These are phyloP conservation scores for Sisyra terminalis DNA, from an alignment of 2,888 invertebrate genomes.

Conservation along the genomic window DNA sequence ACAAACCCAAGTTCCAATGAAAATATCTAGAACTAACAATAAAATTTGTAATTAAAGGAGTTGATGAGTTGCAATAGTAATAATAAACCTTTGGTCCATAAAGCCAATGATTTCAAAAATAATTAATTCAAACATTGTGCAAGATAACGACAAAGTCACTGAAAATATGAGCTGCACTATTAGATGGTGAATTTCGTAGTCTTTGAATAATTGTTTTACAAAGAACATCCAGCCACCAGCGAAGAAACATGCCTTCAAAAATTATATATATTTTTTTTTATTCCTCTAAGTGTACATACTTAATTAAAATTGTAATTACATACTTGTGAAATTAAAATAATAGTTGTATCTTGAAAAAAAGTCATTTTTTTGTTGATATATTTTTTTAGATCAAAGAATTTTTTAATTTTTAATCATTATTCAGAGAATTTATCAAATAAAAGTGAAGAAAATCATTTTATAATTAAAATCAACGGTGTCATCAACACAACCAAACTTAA, in stretches of 20 bases:
- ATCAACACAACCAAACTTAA: too few relatives aligned
- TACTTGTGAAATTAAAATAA: constrained; percentile 71
- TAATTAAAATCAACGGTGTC: too few relatives aligned
- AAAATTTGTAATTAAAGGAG: constrained; percentile 9
- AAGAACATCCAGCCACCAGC: constrained; percentile 97
- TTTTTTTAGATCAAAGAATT: neutral
- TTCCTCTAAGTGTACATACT: too few relatives aligned
- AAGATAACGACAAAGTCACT: constrained; percentile 86
- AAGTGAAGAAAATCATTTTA: neutral
- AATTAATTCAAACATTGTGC: constrained; percentile 97
- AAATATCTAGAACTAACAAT: constrained; percentile 69
- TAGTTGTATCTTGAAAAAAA: constrained; percentile 67
- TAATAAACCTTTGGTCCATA: constrained; percentile 63
- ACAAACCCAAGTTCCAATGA: constrained; percentile 90
- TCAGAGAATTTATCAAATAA: neutral
- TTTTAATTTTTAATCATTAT: neutral
- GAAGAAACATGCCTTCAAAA: constrained; percentile 76
- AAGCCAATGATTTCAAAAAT: constrained; percentile 97
- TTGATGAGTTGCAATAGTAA: constrained; percentile 4
- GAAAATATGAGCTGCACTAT: constrained; percentile 93
- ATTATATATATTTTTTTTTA: constrained; percentile 8
- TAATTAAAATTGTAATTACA: constrained; percentile 10
- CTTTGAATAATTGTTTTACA: constrained; percentile 87
- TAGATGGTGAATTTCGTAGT: constrained; percentile 93
- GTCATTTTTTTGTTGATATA: constrained; percentile 57